Conservation (phyloP, 2,888 invertebrate genomes). For the Eubasilissa splendida region DNA sequence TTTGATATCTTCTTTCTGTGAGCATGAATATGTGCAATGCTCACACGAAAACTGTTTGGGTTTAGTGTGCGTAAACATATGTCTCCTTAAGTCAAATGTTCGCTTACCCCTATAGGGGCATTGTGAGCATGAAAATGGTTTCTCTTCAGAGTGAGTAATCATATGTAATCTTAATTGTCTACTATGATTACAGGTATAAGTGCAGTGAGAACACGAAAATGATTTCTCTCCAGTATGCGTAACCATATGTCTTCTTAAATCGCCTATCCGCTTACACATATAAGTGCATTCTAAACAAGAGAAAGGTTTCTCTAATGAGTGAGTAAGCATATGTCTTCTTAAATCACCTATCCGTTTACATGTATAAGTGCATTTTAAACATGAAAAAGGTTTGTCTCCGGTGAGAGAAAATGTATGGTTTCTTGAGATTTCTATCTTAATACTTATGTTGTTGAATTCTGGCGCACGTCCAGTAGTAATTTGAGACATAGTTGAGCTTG, state of each 20-base stretch:
- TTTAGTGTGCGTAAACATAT: not conserved
- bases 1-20: conserved; percentile 4
- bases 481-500: not conserved
- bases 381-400: conserved; percentile 9
- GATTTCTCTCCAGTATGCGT: conserved; percentile 14
- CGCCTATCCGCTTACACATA: not conserved
- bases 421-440: not conserved
- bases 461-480: not conserved
- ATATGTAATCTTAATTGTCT: not conserved
- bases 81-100: not conserved
- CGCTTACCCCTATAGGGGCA: not conserved
- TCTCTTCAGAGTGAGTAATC: not conserved
- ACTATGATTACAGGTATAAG: not conserved
- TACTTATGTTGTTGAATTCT: not conserved
- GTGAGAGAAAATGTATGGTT: not conserved
- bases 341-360: not conserved
- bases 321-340: conserved; percentile 8
- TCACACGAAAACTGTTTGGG: not conserved
- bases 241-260: conserved; percentile 14
- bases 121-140: not conserved
- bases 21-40: not conserved
- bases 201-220: not conserved
- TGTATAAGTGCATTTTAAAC: not conserved
- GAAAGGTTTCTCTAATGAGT: conserved; percentile 30
- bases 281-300: conserved; percentile 13